Base-by-base conservation (phyloP, 2,888 invertebrate genomes). In the Cephonodes hylas region DNA sequence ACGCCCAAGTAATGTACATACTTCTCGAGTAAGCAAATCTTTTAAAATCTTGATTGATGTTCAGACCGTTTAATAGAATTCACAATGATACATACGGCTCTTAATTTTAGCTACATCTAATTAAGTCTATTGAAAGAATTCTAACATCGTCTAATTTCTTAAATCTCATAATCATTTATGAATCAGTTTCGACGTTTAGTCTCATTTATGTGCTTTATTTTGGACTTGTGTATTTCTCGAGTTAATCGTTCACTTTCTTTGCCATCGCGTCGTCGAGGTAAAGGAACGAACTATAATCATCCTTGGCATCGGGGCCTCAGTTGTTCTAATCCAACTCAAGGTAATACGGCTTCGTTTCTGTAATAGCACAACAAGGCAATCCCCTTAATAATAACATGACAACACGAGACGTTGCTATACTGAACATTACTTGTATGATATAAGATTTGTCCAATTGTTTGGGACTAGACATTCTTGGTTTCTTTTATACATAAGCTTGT, bases 281-380 rank as follows among this genome's bases (percentile, higher is more conserved):
- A 53, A 53, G 53, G 31, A 31, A 53, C 31, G 27, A 53, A 31
- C 53, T 53, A 53, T 31, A 42, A 27, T 15, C 27, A 53, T 53
- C 53, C 53, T 53, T 53, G 53, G 53, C 31, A 53, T 53, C 53
- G 53, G 45, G 18, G 53, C 53, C 53, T 53, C 53, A 20, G 31
- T 53, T 53, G 53, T 53, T 53, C 53, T 53, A 53, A 53, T 53
- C 53, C 53, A 53, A 18, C 31, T 8, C 53, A 53, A 53, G 53
- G 53, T 53, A 10, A 53, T 53, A 53, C 20, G 53, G 53, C 53
- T 53, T 53, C 53, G 18, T 31, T 53, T 53, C 53, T 53, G 53
- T 53, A 53, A 53, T 53, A 53, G 27, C 53, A 20, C 53, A 53
- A 18, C 53, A 53, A 53, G 53, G 53, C 53, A 53, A 53, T 53